These are phyloP conservation scores for Gila robusta DNA, from an alignment of 2,797 vertebrate species.

Conservation along the genomic window DNA sequence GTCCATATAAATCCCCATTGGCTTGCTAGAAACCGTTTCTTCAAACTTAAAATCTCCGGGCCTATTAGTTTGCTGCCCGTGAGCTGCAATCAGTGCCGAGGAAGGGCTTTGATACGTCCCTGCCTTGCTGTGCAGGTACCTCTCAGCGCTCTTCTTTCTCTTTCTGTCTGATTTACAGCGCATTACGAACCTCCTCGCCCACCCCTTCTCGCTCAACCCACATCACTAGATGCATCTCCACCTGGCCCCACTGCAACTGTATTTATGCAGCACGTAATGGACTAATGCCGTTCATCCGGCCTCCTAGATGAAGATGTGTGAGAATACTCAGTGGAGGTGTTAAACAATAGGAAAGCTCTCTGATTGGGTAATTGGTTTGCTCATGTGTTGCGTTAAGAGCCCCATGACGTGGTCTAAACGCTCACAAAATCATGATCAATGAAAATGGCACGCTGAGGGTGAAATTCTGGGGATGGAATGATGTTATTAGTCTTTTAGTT, in stretches of 20 bases:
- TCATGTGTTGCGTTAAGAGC: slow-evolving; percentile 16
- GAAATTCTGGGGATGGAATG: not conserved
- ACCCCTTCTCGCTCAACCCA: slow-evolving; percentile 14
- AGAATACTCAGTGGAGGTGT: slow-evolving; percentile 16
- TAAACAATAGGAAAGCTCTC: slow-evolving; percentile 47
- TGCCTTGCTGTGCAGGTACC: not conserved
- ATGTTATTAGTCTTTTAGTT: slow-evolving; percentile 2
- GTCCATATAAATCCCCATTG: slow-evolving; percentile 65
- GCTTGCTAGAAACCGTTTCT: slow-evolving; percentile 59
- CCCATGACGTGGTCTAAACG: slow-evolving; percentile 2
- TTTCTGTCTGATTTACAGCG: slow-evolving; percentile 45
- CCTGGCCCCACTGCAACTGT: slow-evolving; percentile 2
- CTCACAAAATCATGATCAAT: slow-evolving; percentile 24
- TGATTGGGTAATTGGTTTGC: slow-evolving; percentile 49
- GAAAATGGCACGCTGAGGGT: not conserved
- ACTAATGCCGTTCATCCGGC: slow-evolving; percentile 29
- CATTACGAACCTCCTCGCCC: slow-evolving; percentile 40
- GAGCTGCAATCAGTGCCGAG: slow-evolving; percentile 49
- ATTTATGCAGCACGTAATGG: slow-evolving; percentile 17
- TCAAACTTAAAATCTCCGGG: slow-evolving; percentile 59
- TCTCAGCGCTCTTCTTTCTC: slow-evolving; percentile 2
- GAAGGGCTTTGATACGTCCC: slow-evolving; percentile 48
- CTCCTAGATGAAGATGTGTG: slow-evolving; percentile 7
- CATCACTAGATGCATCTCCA: slow-evolving; percentile 18
- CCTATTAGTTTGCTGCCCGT: slow-evolving; percentile 62